Conservation (phyloP, 2,113 vertebrate genomes). For the Nanger granti region DNA sequence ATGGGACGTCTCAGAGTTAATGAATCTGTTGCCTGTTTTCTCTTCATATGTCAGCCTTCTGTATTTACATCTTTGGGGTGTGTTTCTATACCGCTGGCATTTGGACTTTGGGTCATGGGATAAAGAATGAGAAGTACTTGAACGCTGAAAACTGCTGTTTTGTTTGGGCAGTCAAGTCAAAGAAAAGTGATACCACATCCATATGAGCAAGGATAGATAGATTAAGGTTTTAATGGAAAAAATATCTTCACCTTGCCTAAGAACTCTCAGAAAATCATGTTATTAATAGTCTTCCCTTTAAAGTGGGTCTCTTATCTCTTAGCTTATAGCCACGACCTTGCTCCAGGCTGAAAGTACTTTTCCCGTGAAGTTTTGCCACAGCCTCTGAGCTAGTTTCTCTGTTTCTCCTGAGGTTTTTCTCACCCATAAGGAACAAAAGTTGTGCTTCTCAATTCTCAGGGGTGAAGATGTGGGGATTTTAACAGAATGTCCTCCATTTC, state of each 20-base stretch:
- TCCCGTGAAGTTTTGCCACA: rapidly evolving
- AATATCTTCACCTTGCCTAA: not conserved
- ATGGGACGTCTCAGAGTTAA: not conserved
- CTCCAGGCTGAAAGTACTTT: not conserved
- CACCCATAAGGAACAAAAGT: not conserved
- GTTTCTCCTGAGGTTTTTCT: not conserved
- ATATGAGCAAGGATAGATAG: not conserved
- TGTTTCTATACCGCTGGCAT: not conserved
- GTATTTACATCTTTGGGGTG: not conserved
- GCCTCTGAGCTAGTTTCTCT: not conserved
- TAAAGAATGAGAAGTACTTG: not conserved
- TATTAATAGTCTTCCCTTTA: not conserved
- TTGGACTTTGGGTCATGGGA: not conserved
- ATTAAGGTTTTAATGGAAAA: not conserved
- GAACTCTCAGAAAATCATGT: not conserved
- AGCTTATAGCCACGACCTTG: rapidly evolving
- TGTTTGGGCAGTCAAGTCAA: not conserved
- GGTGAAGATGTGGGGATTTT: not conserved
- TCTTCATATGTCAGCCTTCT: not conserved
- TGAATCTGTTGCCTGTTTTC: not conserved
- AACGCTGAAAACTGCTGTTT: not conserved
- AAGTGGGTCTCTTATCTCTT: not conserved
- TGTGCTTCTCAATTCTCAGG: not conserved
- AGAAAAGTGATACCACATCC: not conserved
- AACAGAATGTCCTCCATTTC: not conserved